Conservation (phyloP, 2,113 vertebrate species). For the Heterochromis multidens region DNA sequence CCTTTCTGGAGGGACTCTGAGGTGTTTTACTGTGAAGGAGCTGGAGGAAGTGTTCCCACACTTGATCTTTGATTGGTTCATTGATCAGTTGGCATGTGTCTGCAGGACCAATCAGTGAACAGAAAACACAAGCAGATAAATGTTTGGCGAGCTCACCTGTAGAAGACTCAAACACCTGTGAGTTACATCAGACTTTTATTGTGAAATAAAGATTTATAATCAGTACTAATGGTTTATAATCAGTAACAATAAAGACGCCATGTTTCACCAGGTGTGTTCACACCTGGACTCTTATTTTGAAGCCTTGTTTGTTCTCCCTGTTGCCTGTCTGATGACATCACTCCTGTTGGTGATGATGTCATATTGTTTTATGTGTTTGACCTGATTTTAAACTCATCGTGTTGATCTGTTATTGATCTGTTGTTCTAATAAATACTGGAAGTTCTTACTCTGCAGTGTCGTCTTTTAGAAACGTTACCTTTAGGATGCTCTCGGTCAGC, state of each 20-base stretch:
- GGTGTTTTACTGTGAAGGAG: slow-evolving; percentile 1
- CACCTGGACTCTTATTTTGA: slow-evolving; percentile 10
- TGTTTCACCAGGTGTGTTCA: not conserved
- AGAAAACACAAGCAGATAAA: not conserved
- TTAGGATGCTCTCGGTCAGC: too few relatives aligned
- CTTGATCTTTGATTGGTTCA: not conserved
- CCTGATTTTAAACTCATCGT: slow-evolving; percentile 14
- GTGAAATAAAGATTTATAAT: not conserved
- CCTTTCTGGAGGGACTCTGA: not conserved
- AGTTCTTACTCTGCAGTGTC: not conserved
- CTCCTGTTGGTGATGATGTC: not conserved
- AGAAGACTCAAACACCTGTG: not conserved
- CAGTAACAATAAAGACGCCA: not conserved
- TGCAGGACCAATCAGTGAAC: not conserved
- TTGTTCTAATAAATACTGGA: slow-evolving; percentile 39
- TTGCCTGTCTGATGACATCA: slow-evolving; percentile 9
- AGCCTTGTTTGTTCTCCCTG: not conserved
- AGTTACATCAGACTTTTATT: not conserved
- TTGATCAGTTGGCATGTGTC: not conserved
- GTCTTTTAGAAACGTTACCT: not conserved
- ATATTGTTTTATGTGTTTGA: not conserved
- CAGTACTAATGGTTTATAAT: not conserved
- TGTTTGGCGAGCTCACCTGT: not conserved
- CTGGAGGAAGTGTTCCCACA: not conserved
- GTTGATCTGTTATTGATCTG: not conserved